Conservation (phyloP, 64 coral and sea anemone species). For the Orbicella faveolata region DNA sequence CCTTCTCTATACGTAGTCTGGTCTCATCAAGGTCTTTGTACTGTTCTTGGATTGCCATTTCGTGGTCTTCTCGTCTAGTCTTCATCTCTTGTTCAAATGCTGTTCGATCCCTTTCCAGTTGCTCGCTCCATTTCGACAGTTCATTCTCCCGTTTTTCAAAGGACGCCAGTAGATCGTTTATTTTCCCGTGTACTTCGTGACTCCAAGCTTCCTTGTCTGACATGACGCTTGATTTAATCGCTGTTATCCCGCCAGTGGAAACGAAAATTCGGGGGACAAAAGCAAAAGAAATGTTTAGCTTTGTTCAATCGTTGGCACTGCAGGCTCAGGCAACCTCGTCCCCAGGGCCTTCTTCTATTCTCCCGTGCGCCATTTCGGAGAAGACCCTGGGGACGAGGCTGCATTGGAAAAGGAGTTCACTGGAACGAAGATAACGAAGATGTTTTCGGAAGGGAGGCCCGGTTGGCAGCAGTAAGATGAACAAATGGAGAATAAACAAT, state of each 20-base stretch:
- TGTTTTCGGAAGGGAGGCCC: too few relatives aligned
- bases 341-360: too few relatives aligned
- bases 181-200: conserved; percentile 45
- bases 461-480: too few relatives aligned
- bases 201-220: conserved; percentile 57
- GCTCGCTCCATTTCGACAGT: conserved; percentile 50
- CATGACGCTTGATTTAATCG: conserved; percentile 35
- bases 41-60: conserved; percentile 64
- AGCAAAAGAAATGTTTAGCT: neutral
- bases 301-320: neutral
- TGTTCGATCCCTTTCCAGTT: conserved; percentile 64
- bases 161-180: conserved; percentile 67
- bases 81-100: conserved; percentile 86
- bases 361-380: too few relatives aligned
- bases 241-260: too few relatives aligned
- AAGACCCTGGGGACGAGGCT: too few relatives aligned
- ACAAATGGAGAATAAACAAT: too few relatives aligned
- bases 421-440: too few relatives aligned
- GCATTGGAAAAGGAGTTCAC: too few relatives aligned
- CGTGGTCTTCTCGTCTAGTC: conserved; percentile 50
- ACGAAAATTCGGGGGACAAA: neutral
- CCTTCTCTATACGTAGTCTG: conserved; percentile 71
- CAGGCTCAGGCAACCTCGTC: neutral
- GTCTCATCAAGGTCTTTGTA: conserved; percentile 65
- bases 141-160: conserved; percentile 87